Conservation (phyloP, 2,113 vertebrate species). For the Cyanoderma ruficeps region DNA sequence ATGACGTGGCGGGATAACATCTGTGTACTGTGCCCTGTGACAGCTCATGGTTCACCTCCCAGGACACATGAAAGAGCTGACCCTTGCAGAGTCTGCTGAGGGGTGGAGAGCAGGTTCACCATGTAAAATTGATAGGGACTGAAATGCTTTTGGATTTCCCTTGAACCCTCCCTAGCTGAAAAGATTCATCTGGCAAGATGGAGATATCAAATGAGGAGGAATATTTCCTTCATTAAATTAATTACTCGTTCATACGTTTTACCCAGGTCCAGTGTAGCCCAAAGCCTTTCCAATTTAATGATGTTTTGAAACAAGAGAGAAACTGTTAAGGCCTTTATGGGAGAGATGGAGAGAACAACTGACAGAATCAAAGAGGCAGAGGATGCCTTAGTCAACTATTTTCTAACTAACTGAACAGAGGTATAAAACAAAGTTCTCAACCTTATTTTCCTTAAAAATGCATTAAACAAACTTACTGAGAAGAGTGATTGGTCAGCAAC, state of each 20-base stretch:
- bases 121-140: background rate
- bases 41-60: background rate
- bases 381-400: background rate
- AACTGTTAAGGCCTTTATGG: background rate
- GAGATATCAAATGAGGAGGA: background rate
- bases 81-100: background rate
- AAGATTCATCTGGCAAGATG: background rate
- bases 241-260: background rate
- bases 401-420: background rate
- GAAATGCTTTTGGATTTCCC: background rate
- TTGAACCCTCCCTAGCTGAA: background rate
- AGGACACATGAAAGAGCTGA: background rate
- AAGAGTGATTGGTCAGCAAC: background rate
- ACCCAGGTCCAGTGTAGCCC: background rate
- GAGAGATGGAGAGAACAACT: background rate
- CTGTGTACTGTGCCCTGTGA: background rate
- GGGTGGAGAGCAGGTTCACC: background rate
- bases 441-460: background rate
- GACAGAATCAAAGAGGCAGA: background rate
- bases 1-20: background rate
- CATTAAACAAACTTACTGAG: background rate
- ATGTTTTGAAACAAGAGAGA: background rate
- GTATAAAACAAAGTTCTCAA: background rate
- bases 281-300: constrained; percentile 6
- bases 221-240: background rate